Conservation (phyloP, 2,797 vertebrate genomes). For the Sebastes itinus region DNA sequence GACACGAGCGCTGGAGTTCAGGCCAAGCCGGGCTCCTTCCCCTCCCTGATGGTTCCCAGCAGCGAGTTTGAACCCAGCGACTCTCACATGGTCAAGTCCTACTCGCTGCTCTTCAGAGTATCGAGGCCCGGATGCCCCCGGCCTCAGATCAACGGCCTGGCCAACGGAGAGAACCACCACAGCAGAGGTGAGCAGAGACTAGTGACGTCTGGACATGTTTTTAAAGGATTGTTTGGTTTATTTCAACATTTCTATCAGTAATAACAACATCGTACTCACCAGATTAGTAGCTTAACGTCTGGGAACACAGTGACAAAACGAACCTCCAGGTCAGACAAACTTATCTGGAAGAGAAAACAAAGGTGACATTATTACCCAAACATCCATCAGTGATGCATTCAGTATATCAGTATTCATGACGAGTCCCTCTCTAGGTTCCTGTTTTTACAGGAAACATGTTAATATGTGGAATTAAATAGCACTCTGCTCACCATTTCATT, state of each 20-base stretch:
- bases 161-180: constrained; percentile 92
- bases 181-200: constrained; percentile 83
- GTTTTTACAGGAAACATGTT: too few relatives aligned
- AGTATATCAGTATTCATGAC: too few relatives aligned
- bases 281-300: neutral
- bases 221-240: neutral
- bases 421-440: too few relatives aligned
- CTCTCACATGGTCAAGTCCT: constrained; percentile 98
- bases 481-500: too few relatives aligned
- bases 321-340: neutral
- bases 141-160: constrained; percentile 87
- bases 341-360: neutral
- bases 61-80: constrained; percentile 98
- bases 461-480: too few relatives aligned
- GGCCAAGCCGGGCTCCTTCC: constrained; percentile 89
- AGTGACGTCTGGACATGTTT: too few relatives aligned
- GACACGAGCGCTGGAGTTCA: constrained; percentile 83
- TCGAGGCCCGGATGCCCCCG: constrained; percentile 56
- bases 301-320: neutral
- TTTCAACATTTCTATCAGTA: neutral
- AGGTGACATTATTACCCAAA: neutral
- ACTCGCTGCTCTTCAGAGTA: constrained; percentile 96
- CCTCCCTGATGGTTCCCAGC: constrained; percentile 93
- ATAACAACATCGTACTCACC: neutral
- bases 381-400: neutral